Evolutionary conservation across 1,140 invertebrate genomes (phyloP), one percentile per base, ranked within the genome.

Genomic region (Battus philenor): DNA sequence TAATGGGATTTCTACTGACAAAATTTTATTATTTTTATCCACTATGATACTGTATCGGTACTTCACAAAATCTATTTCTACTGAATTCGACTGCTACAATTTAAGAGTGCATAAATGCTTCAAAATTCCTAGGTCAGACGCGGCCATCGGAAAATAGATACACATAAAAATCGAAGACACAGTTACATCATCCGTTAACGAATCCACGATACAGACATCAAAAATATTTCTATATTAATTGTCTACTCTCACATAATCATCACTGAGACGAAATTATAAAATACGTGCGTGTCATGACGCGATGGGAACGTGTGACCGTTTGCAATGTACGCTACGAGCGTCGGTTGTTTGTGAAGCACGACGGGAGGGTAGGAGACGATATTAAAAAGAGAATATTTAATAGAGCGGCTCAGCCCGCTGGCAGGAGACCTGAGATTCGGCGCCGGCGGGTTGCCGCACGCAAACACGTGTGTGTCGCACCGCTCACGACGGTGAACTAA

Each of bases 151-250:
- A 68, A 71, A 77, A 70, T 73, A 74, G 74, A 72, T 54, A 69
- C 38, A 41, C 12, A 27, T 29, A 15, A 16, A 39, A 72, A 66
- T 62, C 47, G 60, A 60, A 74, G 38, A 73, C 66, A 78, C 59
- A 67, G 62, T 66, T 60, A 71, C 57, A 68, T 65, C 58, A 65
- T 73, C 67, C 69, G 64, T 57, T 59, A 66, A 74, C 54, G 60
- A 69, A 68, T 68, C 68, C 68, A 80, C 72, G 74, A 80, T 80
- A 80, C 75, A 74, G 73, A 80, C 75, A 80, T 76, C 75, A 73
- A 84, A 83, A 80, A 81, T 80, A 77, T 79, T 66, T 74, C 72
- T 84, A 79, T 83, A 69, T 75, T 74, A 74, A 73, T 69, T 60
- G 50, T 69, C 75, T 77, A 84, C 74, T 66, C 58, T 55, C 68